Evolutionary conservation across 2,113 vertebrate genomes (phyloP), one percentile per base, ranked within the genome.

Genomic region (Malurus cyaneus): DNA sequence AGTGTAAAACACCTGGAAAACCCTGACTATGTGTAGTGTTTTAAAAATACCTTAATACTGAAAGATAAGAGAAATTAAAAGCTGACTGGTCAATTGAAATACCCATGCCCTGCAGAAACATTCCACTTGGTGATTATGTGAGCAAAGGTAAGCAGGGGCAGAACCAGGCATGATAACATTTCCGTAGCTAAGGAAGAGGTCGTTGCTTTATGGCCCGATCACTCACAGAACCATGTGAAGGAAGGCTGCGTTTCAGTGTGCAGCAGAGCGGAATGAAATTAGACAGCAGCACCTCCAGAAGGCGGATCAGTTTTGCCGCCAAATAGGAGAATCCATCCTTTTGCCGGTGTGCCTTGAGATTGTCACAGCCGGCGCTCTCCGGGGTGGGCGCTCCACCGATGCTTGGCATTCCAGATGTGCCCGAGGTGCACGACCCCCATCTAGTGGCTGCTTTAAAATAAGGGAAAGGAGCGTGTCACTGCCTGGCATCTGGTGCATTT

Each of bases 351-450:
- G 3, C 17, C 18, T 14, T 36, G 52, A 25, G 34, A 14, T 3
- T 36, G 12, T 2, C 89, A 17, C 66, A 11, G 71, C 14, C 49
- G 23, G 69, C 3, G 5, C 44, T 18, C 14, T 7, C 36, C 8
- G 14, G 41, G 44, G 2, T 10, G 42, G 64, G 6, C 5, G 50
- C 42, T 39, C 17, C 14, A 34, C 19, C 1, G 18, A 44, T 6
- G 28, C 53, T 89, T 59, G 86, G 6, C 79, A 70, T 44, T 85
- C 89, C 94, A 93, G 80, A 66, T 88, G 86, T 96, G 91, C 61
- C 88, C 54, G 76, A 96, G 96, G 95, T 81, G 86, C 94, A 24
- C 31, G 20, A 50, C 67, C 56, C 14, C 94, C 97, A 97, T 86
- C 97, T 97, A 53, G 88, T 65, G 97, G 79, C 61, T n/a, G 5